phyloP scores from a whole-genome alignment of 2,797 vertebrate genomes.

The Strix occidentalis region DNA sequence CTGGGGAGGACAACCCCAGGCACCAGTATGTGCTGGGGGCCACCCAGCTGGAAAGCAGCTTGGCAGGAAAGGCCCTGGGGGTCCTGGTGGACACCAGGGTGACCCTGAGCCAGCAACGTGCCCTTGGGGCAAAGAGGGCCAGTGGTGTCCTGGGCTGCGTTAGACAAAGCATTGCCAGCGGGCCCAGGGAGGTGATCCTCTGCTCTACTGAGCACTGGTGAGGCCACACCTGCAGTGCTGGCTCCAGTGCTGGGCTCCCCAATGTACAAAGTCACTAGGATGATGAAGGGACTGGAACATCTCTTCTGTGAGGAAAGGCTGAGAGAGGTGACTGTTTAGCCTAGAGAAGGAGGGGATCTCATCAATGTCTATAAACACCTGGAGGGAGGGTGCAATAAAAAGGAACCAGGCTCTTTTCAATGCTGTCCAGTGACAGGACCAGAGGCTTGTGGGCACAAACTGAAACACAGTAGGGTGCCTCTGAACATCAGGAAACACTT shows the following conservation, averaged over 20 bases:
- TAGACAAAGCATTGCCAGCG: background rate
- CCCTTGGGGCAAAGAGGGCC: no score
- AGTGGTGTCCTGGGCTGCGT: no score
- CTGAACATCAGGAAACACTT: background rate
- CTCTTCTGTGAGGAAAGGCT: background rate
- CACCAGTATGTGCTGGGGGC: background rate
- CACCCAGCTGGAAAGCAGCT: background rate
- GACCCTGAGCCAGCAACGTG: background rate
- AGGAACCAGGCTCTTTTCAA: background rate
- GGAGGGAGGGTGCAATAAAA: background rate
- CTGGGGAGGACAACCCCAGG: no score
- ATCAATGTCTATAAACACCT: background rate
- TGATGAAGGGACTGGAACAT: background rate
- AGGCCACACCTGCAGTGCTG: background rate
- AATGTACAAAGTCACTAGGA: no score
- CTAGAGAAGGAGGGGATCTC: background rate
- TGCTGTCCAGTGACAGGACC: background rate
- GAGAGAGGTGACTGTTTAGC: background rate
- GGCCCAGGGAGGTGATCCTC: background rate
- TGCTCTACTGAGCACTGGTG: background rate
- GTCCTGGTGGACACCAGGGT: background rate
- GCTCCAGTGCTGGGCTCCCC: background rate
- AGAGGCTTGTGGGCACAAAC: background rate
- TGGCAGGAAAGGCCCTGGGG: background rate
- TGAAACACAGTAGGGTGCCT: background rate